phyloP scores from a whole-genome alignment of 2,797 vertebrate genomes.

The Sparidentex hasta region DNA sequence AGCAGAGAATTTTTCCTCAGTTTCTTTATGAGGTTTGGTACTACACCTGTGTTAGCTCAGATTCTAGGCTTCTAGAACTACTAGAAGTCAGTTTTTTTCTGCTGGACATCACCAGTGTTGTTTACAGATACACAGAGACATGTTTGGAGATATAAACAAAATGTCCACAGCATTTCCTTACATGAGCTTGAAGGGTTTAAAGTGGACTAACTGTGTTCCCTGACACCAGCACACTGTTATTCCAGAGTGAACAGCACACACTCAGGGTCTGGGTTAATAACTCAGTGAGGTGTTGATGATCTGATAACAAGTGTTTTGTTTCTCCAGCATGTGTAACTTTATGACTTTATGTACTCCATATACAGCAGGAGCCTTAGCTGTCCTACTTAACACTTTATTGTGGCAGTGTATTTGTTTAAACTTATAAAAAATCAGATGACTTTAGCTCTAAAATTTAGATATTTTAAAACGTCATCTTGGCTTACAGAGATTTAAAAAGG shows the following conservation, averaged over 20 bases:
- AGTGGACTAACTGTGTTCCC: background rate
- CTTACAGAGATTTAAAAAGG: too few relatives aligned
- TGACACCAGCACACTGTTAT: background rate
- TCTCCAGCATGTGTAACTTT: background rate
- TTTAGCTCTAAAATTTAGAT: background rate
- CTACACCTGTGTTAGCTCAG: conserved; percentile 2
- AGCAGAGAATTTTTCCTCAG: background rate
- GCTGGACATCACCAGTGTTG: background rate
- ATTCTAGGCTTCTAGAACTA: background rate
- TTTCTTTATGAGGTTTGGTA: conserved; percentile 25
- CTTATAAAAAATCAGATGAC: background rate
- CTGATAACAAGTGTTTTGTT: conserved; percentile 4
- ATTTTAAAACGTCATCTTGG: too few relatives aligned
- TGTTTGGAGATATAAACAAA: background rate
- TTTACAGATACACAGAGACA: background rate
- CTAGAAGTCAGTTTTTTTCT: background rate
- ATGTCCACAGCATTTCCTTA: background rate
- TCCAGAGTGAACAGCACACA: background rate
- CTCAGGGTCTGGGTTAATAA: background rate
- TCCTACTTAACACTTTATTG: background rate
- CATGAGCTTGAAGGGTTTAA: background rate
- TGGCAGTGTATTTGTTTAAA: too few relatives aligned
- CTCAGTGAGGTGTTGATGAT: background rate
- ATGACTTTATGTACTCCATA: background rate
- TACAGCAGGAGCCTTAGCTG: background rate